phyloP scores from a whole-genome alignment of 2,113 vertebrate species.

The Saccopteryx leptura region DNA sequence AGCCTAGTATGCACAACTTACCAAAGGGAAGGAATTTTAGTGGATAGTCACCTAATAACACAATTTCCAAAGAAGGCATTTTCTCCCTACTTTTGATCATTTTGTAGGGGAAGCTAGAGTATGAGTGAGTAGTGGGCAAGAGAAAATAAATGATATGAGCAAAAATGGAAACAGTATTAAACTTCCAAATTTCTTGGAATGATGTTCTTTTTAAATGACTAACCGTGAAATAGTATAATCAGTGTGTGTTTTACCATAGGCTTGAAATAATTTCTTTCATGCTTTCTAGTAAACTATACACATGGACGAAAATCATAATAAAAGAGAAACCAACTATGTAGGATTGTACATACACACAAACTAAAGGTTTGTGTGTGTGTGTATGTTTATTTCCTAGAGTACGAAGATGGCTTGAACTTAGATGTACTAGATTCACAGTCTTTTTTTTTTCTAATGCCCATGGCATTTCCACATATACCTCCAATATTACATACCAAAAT shows the following conservation, averaged over 20 bases:
- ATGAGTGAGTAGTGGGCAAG: neutral
- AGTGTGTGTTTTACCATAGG: neutral
- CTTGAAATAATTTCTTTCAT: neutral
- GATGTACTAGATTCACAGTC: neutral
- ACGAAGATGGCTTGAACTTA: neutral
- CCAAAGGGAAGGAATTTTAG: slow-evolving; percentile 65
- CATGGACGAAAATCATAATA: neutral
- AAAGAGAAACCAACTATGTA: neutral
- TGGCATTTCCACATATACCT: neutral
- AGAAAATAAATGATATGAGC: neutral
- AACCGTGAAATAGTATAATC: slow-evolving; percentile 13
- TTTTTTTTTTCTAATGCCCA: neutral
- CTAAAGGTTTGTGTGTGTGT: too few relatives aligned
- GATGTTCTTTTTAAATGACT: neutral
- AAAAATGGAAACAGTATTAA: neutral
- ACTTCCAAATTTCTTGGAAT: neutral
- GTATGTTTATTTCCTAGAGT: neutral
- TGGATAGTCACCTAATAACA: slow-evolving; percentile 57
- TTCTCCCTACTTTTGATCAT: neutral
- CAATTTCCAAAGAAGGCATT: slow-evolving; percentile 19
- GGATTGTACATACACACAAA: neutral
- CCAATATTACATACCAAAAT: neutral
- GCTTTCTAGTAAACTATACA: neutral
- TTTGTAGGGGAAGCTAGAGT: accelerated
- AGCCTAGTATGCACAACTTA: slow-evolving; percentile 69